Percentiles rank a stretch among this genome's conserved stretches.
phyloP scores from a whole-genome alignment of 2,888 invertebrate species.

The Sarcophaga rosellei region DNA sequence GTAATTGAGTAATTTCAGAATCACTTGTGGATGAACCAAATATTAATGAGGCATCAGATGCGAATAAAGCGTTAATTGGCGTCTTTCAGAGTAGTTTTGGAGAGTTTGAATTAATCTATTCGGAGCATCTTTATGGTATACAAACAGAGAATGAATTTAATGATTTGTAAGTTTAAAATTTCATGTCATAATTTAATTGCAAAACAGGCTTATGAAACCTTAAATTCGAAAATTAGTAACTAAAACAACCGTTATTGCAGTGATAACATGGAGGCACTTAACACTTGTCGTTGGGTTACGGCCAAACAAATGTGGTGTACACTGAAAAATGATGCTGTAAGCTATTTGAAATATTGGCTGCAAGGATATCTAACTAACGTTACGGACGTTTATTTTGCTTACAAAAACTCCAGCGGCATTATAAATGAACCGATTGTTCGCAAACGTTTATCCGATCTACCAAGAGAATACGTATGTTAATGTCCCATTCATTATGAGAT shows the following conservation, averaged over 20 bases:
- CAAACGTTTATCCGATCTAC: neutral
- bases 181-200: neutral
- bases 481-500: neutral
- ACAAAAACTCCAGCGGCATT: neutral
- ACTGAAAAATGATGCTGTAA: neutral
- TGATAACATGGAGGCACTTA: constrained; percentile 11
- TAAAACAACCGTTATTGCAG: neutral
- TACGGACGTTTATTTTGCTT: constrained; percentile 5
- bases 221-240: neutral
- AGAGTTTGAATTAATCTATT: constrained; percentile 26
- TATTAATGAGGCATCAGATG: neutral
- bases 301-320: constrained; percentile 26
- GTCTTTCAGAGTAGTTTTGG: constrained; percentile 13
- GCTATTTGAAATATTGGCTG: neutral
- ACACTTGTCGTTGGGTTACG: constrained; percentile 4
- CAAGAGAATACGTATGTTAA: neutral
- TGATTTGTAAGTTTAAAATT: constrained; percentile 10
- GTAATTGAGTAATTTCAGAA: neutral
- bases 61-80: neutral
- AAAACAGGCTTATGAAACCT: too few relatives aligned
- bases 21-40: constrained; percentile 1
- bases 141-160: constrained; percentile 11
- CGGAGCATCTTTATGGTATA: constrained; percentile 11
- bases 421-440: neutral
- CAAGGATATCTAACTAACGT: constrained; percentile 31